A percentile compares a stretch with the other conserved stretches of the same genome.
Conservation (phyloP, 1,140 invertebrate species). For the Platorchestia sp. region DNA sequence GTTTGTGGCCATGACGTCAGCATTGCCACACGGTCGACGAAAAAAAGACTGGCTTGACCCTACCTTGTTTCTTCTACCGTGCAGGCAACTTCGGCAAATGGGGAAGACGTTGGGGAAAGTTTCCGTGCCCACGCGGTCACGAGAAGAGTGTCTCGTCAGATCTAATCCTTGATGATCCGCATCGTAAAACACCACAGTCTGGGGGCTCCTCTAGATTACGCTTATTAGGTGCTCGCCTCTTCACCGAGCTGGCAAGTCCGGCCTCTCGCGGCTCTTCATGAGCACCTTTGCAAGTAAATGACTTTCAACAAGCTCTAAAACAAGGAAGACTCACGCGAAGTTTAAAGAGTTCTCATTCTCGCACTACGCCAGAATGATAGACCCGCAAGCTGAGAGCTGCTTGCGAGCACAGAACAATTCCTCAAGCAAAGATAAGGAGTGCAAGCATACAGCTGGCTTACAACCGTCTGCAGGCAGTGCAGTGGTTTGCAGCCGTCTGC, state of each 20-base stretch:
- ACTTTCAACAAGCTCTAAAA: not conserved
- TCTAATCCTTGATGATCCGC: not conserved
- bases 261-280: not conserved
- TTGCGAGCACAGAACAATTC: too few relatives aligned
- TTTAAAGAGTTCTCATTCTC: not conserved
- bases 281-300: constrained; percentile 14
- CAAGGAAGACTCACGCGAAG: too few relatives aligned
- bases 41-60: too few relatives aligned
- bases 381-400: not conserved
- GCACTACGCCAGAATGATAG: not conserved
- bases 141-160: not conserved
- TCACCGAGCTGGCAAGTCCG: not conserved
- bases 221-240: constrained; percentile 17
- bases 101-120: not conserved
- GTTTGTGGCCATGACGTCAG: too few relatives aligned
- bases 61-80: too few relatives aligned
- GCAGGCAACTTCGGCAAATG: too few relatives aligned
- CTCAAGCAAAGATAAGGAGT: too few relatives aligned
- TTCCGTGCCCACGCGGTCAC: not conserved
- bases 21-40: too few relatives aligned
- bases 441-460: too few relatives aligned
- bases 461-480: too few relatives aligned
- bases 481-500: too few relatives aligned
- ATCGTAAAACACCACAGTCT: not conserved
- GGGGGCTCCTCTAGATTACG: not conserved